A percentile compares a stretch with the other conserved stretches of the same genome.
Evolutionary conservation across 2,797 vertebrate species (phyloP).

Genomic region (Clarias fuscus): DNA sequence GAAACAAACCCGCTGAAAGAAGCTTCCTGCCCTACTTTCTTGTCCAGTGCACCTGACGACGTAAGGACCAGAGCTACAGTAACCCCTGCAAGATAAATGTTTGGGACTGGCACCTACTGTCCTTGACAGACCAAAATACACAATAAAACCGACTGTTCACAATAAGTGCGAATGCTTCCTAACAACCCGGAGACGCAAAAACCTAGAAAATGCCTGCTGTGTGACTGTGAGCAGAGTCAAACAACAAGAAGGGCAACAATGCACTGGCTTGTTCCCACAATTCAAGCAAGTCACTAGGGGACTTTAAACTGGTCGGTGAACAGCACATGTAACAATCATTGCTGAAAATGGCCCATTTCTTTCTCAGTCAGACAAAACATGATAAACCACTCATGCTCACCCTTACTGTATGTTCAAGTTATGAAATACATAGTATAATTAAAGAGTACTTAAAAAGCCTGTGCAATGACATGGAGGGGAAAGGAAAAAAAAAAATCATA

Average conservation of each 20-base stretch:
- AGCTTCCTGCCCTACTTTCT: neutral
- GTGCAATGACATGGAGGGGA: neutral
- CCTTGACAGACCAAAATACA: neutral
- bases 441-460: neutral
- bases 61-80: neutral
- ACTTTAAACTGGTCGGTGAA: conserved; percentile 42
- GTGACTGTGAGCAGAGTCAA: conserved; percentile 25
- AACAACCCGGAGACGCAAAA: conserved; percentile 6
- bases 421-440: neutral
- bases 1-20: neutral
- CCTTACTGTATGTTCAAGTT: neutral
- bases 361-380: conserved; percentile 32
- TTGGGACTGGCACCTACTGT: conserved; percentile 1
- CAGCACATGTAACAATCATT: conserved; percentile 46
- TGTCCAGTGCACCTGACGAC: conserved; percentile 12
- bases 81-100: neutral
- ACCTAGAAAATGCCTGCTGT: conserved; percentile 2
- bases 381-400: neutral
- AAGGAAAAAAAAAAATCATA: neutral
- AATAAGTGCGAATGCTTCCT: neutral
- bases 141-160: conserved; percentile 17
- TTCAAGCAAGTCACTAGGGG: conserved; percentile 51
- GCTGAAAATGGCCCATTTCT: conserved; percentile 37
- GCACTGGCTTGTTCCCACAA: conserved; percentile 53
- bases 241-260: conserved; percentile 40